phyloP scores from a whole-genome alignment of 2,888 invertebrate genomes.

The Cryptophagus acutangulus region DNA sequence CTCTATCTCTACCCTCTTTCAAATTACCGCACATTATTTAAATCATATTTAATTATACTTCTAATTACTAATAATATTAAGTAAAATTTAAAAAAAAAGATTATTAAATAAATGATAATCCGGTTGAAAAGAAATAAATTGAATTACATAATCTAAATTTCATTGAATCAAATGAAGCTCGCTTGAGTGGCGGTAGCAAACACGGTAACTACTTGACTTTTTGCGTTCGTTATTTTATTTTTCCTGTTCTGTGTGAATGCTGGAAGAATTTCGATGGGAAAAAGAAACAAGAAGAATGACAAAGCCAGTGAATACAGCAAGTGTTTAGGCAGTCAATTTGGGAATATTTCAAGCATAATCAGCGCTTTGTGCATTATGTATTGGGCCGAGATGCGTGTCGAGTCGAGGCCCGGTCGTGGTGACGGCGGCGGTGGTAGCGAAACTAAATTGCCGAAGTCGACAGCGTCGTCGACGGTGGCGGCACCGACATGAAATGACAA shows the following conservation, averaged over 20 bases:
- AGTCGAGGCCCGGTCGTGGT: constrained; percentile 28
- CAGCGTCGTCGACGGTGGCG: constrained; percentile 30
- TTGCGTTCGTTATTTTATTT: too few relatives aligned
- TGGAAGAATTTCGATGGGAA: not conserved
- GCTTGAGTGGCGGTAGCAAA: not conserved
- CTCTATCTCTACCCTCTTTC: too few relatives aligned
- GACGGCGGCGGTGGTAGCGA: constrained; percentile 12
- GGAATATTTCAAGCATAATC: constrained; percentile 33
- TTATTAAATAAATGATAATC: not conserved
- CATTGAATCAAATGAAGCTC: not conserved
- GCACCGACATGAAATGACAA: constrained; percentile 36
- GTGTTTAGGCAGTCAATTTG: constrained; percentile 34
- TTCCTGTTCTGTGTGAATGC: too few relatives aligned
- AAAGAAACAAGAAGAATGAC: too few relatives aligned
- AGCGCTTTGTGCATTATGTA: constrained; percentile 35
- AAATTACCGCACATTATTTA: constrained; percentile 1
- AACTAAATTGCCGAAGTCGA: constrained; percentile 6
- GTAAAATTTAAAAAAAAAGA: not conserved
- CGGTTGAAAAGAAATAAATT: not conserved
- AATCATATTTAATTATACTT: not conserved
- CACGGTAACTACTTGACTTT: not conserved
- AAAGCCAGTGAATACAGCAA: constrained; percentile 20
- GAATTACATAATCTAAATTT: not conserved
- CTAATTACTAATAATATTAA: not conserved
- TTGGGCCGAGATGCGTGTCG: constrained; percentile 22